A percentile compares a stretch with the other conserved stretches of the same genome.
Evolutionary conservation across 2,888 invertebrate species (phyloP).

Genomic region (Poecilus cupreus): DNA sequence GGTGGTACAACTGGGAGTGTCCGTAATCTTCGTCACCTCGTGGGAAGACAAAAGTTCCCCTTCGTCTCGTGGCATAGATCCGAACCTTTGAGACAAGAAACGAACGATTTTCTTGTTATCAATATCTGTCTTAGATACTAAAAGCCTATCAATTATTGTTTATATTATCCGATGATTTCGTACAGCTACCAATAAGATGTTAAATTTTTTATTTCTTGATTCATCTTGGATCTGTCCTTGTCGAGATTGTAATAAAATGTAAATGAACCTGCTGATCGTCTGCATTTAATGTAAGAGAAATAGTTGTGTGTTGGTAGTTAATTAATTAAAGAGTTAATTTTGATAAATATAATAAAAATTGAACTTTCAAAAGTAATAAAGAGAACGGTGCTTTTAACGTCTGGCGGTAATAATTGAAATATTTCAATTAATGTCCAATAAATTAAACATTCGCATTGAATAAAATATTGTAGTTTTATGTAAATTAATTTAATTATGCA

Average conservation of each 20-base stretch:
- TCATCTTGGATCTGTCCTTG: background rate
- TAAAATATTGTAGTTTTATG: background rate
- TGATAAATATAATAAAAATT: no score
- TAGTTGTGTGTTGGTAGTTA: no score
- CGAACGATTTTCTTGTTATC: constrained; percentile 24
- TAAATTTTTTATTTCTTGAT: background rate
- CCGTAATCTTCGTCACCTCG: background rate
- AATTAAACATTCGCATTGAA: background rate
- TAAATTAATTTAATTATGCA: background rate
- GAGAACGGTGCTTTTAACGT: background rate
- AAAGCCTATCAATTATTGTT: constrained; percentile 24
- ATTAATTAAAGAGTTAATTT: no score
- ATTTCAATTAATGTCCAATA: background rate
- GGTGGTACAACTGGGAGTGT: background rate
- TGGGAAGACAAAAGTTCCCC: background rate
- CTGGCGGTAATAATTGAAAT: background rate
- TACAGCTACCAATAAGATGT: background rate
- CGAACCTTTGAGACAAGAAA: background rate
- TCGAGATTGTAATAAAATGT: no score
- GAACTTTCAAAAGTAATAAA: no score
- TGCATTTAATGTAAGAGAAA: no score
- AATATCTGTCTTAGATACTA: constrained; percentile 23
- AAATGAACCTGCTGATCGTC: no score
- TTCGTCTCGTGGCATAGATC: background rate
- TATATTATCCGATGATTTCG: background rate